Evolutionary conservation across 2,888 invertebrate genomes (phyloP), one percentile per base, ranked within the genome.

Genomic region (Rutpela maculata): DNA sequence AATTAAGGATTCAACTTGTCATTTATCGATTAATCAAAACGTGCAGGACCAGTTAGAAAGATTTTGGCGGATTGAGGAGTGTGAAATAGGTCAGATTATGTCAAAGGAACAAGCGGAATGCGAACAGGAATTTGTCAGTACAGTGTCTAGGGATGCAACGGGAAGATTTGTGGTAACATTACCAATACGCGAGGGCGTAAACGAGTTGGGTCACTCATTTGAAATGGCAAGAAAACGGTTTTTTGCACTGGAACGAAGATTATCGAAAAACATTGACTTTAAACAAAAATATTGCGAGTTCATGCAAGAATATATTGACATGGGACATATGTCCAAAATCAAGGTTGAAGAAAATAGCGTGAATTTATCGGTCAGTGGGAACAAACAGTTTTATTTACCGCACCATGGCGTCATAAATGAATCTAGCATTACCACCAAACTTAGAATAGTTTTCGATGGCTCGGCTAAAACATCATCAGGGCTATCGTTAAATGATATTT

Each of bases 371-470:
- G 15, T n/a, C 15, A n/a, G n/a, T 4, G 26, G 38, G 9, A 7
- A 22, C 9, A 31, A 22, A 11, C 9, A n/a, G 18, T 76, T 35
- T 60, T 74, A 74, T 35, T 65, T 77, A 17, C 77, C 75, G 4
- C 73, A 78, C 68, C 75, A 78, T 68, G 56, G 68, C 11, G 71
- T 78, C 12, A 9, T 26, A 19, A 78, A 73, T 22, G 63, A 72
- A 11, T 17, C 50, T 9, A 71, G 71, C 11, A n/a, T 15, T 12
- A 78, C 78, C 15, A 78, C 78, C 31, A 78, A 75, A 55, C 31
- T 75, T 50, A 68, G 31, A n/a, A 67, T 78, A 5, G 74, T 78
- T 7, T 75, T 75, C n/a, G 67, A 75, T 26, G 78, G 55, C 1
- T 77, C 74, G 0, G 31, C 57, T 7, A 70, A 74, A 22, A 22